Evolutionary conservation across 2,113 vertebrate genomes (phyloP), one percentile per base, ranked within the genome.

Genomic region (Dasyornis broadbenti): DNA sequence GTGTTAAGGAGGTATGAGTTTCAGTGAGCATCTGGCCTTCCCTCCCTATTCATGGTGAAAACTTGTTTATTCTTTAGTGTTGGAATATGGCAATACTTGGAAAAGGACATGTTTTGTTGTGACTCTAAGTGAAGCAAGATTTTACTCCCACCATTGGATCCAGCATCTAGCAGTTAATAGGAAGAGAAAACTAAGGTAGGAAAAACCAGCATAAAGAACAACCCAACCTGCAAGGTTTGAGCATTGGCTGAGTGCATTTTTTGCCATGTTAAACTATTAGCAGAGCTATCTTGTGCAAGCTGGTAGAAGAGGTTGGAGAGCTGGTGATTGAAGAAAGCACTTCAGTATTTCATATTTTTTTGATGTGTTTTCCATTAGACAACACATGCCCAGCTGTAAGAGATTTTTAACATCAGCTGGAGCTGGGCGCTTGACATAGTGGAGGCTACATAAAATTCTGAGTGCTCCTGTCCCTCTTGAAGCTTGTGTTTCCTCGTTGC

Each of bases 131-230:
- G 18, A 45, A 90, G 13, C 9, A 80, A 59, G 76, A 45, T 69
- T 57, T 75, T 21, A 75, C 3, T 87, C 4, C 23, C 19, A 10
- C 24, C 18, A 8, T 42, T 1, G 0, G 9, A 81, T 60, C 7
- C 26, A 78, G 8, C 4, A 56, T 44, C 35, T 44, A n/a, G 12
- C 19, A 77, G 14, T 39, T 68, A 40, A 47, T 9, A 30, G 5
- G 39, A 86, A 72, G 33, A 70, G 6, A 47, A 92, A 88, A 42
- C 4, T 35, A 60, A 82, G 8, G 33, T 4, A 59, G 26, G 30
- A 52, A 54, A 82, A 93, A 1, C 0, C 7, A 71, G 2, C 23
- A 59, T 6, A 9, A n/a, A 12, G 10, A 77, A 12, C 11, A 42
- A 61, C 56, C 4, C 5, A 81, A 24, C 35, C 21, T 17, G 1